A percentile compares a stretch with the other conserved stretches of the same genome.
Conservation (phyloP, 1,140 invertebrate species). For the Aethina tumida region DNA sequence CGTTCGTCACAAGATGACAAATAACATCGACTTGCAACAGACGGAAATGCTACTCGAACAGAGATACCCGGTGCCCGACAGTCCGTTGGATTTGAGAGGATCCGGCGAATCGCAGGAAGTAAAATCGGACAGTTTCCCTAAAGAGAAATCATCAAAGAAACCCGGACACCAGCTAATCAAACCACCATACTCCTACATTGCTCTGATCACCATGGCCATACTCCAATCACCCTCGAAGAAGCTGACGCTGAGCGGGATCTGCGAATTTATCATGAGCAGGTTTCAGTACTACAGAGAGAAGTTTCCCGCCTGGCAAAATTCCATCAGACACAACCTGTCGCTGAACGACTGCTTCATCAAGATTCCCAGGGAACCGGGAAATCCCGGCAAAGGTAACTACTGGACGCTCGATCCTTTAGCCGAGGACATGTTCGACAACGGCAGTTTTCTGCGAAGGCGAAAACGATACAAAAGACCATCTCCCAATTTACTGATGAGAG, state of each 20-base stretch:
- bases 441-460: constrained; percentile 85
- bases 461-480: constrained; percentile 90
- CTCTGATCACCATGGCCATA: constrained; percentile 96
- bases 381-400: constrained; percentile 98
- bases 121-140: constrained; percentile 20
- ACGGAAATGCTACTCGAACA: constrained; percentile 24
- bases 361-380: constrained; percentile 93
- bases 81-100: constrained; percentile 32
- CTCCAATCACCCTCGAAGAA: constrained; percentile 95
- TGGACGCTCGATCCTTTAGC: constrained; percentile 96
- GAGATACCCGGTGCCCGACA: constrained; percentile 24
- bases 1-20: constrained; percentile 23
- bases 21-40: constrained; percentile 13
- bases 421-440: constrained; percentile 99
- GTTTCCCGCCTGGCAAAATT: constrained; percentile 95
- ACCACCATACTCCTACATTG: constrained; percentile 96
- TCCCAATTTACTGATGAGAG: constrained; percentile 44
- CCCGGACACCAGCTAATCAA: constrained; percentile 56
- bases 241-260: constrained; percentile 92
- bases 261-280: constrained; percentile 97
- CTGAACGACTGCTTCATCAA: constrained; percentile 99
- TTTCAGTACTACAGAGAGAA: constrained; percentile 95
- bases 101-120: constrained; percentile 14
- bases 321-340: constrained; percentile 93
- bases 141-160: constrained; percentile 22